Conservation (phyloP, 2,888 invertebrate species). For the Mesoligia furuncula region DNA sequence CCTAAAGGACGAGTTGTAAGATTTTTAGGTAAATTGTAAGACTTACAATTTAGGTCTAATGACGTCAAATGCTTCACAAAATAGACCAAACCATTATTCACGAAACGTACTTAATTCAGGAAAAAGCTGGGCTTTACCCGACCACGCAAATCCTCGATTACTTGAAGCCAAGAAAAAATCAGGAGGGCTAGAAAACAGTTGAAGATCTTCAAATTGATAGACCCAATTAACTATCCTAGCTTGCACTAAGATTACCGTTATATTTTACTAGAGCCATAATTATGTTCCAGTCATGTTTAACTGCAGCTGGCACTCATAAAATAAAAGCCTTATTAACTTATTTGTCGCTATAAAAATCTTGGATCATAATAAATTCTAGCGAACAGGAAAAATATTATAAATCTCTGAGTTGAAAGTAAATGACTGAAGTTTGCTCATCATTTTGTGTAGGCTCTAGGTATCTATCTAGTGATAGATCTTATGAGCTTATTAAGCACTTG, state of each 20-base stretch:
- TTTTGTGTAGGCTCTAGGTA: too few relatives aligned
- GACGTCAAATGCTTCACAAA: not conserved
- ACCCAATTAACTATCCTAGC: not conserved
- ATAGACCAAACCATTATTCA: not conserved
- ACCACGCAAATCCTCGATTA: not conserved
- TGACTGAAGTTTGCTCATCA: not conserved
- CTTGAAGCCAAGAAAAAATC: not conserved
- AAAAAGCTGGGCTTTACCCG: not conserved
- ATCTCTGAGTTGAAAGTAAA: not conserved
- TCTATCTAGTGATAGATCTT: too few relatives aligned
- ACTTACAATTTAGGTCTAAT: not conserved
- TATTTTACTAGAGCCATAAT: not conserved
- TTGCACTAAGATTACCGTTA: slow-evolving; percentile 6
- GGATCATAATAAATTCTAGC: not conserved
- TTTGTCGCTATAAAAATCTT: not conserved
- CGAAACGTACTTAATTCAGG: too few relatives aligned
- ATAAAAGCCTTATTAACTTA: slow-evolving; percentile 22
- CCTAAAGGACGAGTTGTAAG: too few relatives aligned
- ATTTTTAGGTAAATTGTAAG: too few relatives aligned
- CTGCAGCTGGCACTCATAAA: not conserved
- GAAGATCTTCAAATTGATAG: slow-evolving; percentile 12
- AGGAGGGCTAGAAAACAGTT: not conserved
- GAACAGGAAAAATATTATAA: not conserved
- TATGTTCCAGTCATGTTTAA: not conserved
- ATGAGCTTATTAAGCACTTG: too few relatives aligned